Evolutionary conservation across 2,113 vertebrate genomes (phyloP).

Genomic region (Hassar affinis): DNA sequence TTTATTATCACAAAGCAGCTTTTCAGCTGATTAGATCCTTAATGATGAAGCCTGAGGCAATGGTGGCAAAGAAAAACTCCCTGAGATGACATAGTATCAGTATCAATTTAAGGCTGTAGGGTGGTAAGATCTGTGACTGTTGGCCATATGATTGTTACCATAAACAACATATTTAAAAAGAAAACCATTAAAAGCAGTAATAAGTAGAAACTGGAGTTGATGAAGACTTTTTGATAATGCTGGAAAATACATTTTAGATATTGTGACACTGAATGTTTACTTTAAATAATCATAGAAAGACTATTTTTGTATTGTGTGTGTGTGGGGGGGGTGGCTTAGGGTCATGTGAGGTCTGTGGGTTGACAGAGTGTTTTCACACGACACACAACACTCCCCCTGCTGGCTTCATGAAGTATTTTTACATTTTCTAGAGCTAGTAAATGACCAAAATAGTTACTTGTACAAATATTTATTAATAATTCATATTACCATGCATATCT

Average conservation of each 20-base stretch:
- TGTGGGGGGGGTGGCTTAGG: constrained; percentile 13
- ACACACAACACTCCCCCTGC: constrained; percentile 52
- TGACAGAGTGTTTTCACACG: background rate
- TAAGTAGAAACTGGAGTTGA: background rate
- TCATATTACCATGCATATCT: background rate
- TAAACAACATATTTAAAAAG: background rate
- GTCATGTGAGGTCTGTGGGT: constrained; percentile 41
- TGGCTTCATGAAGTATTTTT: constrained; percentile 27
- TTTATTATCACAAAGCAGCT: constrained; percentile 6
- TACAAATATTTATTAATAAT: constrained; percentile 13
- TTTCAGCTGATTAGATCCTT: constrained; percentile 5
- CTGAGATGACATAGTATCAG: too few relatives aligned
- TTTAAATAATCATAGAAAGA: constrained; percentile 39
- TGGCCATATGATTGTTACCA: background rate
- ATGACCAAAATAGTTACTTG: background rate
- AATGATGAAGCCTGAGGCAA: background rate
- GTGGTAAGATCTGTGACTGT: background rate
- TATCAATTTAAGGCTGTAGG: background rate
- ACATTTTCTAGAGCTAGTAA: background rate
- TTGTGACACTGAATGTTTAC: constrained; percentile 1
- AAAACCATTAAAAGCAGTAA: background rate
- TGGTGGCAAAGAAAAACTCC: background rate
- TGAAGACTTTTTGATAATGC: background rate
- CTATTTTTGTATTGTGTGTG: background rate
- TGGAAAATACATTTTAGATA: background rate